phyloP scores from a whole-genome alignment of 1,140 invertebrate genomes.

The Limonius californicus region DNA sequence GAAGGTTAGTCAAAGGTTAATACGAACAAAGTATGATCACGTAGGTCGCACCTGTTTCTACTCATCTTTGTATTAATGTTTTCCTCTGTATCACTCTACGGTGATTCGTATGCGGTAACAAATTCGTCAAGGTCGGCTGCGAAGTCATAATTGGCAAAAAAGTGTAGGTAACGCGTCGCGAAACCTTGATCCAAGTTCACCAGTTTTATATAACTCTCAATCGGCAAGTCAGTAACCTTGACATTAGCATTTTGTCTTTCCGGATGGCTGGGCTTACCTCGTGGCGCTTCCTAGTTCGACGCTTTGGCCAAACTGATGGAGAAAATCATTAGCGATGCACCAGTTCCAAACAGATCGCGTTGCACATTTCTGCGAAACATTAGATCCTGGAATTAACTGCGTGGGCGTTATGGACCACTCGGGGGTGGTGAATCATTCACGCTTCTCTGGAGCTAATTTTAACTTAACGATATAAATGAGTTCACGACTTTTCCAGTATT shows the following conservation, averaged over 20 bases:
- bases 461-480: too few relatives aligned
- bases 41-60: slow-evolving; percentile 24
- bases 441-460: too few relatives aligned
- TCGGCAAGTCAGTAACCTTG: slow-evolving; percentile 13
- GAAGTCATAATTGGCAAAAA: slow-evolving; percentile 6
- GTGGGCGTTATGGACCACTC: too few relatives aligned
- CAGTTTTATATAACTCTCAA: background rate
- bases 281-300: slow-evolving; percentile 6
- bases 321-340: too few relatives aligned
- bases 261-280: slow-evolving; percentile 16
- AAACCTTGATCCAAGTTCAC: background rate
- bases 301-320: too few relatives aligned
- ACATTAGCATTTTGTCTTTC: slow-evolving; percentile 25
- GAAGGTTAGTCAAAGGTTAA: slow-evolving; percentile 27
- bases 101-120: slow-evolving; percentile 16
- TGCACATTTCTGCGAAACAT: too few relatives aligned
- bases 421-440: too few relatives aligned
- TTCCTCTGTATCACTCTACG: background rate
- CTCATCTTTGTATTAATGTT: slow-evolving; percentile 19
- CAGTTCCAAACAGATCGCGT: too few relatives aligned
- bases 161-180: background rate
- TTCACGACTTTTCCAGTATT: too few relatives aligned
- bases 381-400: too few relatives aligned
- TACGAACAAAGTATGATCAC: slow-evolving; percentile 23
- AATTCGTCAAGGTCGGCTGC: slow-evolving; percentile 19